These are phyloP conservation scores for Eidolon helvum DNA, from an alignment of 2,113 vertebrate species.

Conservation along the genomic window DNA sequence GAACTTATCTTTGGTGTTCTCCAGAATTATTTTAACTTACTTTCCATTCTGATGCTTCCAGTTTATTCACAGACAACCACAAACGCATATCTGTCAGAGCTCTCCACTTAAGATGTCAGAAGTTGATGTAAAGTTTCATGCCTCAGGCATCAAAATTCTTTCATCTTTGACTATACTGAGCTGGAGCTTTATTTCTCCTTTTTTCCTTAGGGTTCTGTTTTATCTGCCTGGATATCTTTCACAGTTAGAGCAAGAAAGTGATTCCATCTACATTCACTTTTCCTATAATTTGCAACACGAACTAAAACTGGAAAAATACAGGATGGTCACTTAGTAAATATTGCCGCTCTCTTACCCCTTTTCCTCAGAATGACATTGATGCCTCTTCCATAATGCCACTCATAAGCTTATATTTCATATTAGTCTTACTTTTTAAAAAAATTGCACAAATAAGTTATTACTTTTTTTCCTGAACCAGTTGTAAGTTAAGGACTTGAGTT, in stretches of 20 bases:
- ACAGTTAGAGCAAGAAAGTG: not conserved
- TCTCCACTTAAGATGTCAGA: not conserved
- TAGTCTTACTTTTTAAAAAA: not conserved
- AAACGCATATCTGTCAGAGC: not conserved
- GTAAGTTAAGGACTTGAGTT: not conserved
- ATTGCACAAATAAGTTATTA: not conserved
- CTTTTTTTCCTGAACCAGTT: not conserved
- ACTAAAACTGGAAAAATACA: not conserved
- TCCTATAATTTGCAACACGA: not conserved
- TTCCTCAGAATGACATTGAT: not conserved
- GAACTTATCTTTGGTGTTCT: not conserved
- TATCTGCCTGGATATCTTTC: constrained; percentile 9
- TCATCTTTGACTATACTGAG: not conserved
- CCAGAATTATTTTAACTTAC: constrained; percentile 10
- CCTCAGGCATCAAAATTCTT: not conserved
- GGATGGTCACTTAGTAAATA: not conserved
- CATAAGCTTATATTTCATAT: not conserved
- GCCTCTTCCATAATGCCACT: not conserved
- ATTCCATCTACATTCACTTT: not conserved
- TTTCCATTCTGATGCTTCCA: not conserved
- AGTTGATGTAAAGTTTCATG: not conserved
- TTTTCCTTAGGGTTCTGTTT: not conserved
- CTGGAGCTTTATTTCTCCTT: not conserved
- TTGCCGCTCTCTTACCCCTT: not conserved
- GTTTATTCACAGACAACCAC: not conserved